phyloP scores from a whole-genome alignment of 2,797 vertebrate genomes.

The Psittacula echo region DNA sequence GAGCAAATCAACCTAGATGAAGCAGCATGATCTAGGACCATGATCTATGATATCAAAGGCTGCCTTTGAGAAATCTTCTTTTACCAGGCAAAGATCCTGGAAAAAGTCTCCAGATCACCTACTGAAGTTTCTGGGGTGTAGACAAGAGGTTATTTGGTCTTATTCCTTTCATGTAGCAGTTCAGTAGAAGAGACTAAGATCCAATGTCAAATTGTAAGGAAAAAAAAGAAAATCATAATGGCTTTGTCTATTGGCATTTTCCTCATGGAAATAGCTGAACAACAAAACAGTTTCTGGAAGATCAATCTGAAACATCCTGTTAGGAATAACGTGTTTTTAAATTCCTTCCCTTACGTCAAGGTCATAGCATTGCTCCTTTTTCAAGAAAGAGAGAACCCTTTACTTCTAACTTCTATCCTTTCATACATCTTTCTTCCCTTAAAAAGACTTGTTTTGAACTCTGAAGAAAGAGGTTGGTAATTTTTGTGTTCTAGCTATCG shows the following conservation, averaged over 20 bases:
- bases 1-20: background rate
- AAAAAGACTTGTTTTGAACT: background rate
- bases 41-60: background rate
- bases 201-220: background rate
- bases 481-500: background rate
- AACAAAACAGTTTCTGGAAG: background rate
- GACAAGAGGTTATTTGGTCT: background rate
- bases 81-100: background rate
- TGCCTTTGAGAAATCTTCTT: background rate
- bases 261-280: background rate
- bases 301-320: background rate
- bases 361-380: background rate
- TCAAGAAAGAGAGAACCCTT: background rate
- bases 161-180: background rate
- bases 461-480: background rate
- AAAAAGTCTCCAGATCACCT: background rate
- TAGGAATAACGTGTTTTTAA: background rate
- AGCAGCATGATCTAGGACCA: background rate
- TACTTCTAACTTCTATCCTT: background rate
- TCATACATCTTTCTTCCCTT: background rate
- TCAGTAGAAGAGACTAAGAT: background rate
- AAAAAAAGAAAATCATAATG: background rate
- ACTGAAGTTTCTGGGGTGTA: accelerated
- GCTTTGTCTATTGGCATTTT: background rate
- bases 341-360: background rate